Evolutionary conservation across 2,888 invertebrate genomes (phyloP), one percentile per base, ranked within the genome.

Genomic region (Celastrina argiolus): DNA sequence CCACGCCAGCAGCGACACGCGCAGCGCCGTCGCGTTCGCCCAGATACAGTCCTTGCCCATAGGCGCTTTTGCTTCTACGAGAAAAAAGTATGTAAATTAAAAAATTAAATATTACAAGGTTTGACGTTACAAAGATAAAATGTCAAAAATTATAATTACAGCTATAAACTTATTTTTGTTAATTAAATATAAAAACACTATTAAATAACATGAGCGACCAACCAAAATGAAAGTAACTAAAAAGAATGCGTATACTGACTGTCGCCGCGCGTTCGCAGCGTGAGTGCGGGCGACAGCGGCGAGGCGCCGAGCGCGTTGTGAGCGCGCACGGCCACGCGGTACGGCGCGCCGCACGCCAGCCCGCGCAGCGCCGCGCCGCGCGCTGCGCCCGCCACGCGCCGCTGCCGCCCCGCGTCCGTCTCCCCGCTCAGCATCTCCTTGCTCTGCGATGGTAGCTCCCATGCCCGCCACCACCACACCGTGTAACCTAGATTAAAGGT

Each of bases 1-100:
- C 96, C 96, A 96, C 67, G 94, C 92, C 71, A 93, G 90, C 70
- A 96, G 88, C 82, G 94, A 94, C 56, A 96, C 83, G 45, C 94
- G 93, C 59, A 95, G 92, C 59, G 93, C 92, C 0, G 95, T 94
- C 67, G 94, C 93, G 82, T 96, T 96, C 5, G 94, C 92, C 75
- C 92, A 89, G 69, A 96, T 87, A 67, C 95, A 92, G 76, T 94
- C 93, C 68, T 92, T 92, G 71, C 93, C 94, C 74, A 92, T 91
- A 2, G 95, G 94, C 70, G 93, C 81, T 72, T 89, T 87, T 34
- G 95, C 94, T 74, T 93, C 88, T 88, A 58, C 18, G 2, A n/a
- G 10, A 22, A n/a, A 26, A 31, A 0, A 16, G 26, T 2, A 56
- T 6, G 26, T 16, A 36, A 39, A n/a, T n/a, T n/a, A 14, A 12